Conservation (phyloP, 2,888 invertebrate species). For the Anoncus sp. region DNA sequence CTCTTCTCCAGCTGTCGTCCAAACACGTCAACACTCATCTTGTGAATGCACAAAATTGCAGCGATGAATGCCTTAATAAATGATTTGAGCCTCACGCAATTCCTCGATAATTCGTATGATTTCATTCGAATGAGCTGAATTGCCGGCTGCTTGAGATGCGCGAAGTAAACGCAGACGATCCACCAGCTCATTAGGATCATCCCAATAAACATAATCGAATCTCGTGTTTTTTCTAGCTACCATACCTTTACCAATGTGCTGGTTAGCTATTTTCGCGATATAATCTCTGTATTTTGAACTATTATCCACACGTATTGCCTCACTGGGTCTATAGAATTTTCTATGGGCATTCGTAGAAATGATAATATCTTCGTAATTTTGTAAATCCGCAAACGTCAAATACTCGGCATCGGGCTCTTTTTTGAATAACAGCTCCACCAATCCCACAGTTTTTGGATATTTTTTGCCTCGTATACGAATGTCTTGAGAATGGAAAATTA, state of each 20-base stretch:
- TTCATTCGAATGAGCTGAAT: conserved; percentile 40
- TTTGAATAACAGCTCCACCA: conserved; percentile 16
- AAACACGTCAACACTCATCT: too few relatives aligned
- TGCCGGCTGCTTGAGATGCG: too few relatives aligned
- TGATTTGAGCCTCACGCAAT: too few relatives aligned
- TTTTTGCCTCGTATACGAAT: conserved; percentile 19
- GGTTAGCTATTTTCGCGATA: conserved; percentile 60
- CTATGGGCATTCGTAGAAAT: too few relatives aligned
- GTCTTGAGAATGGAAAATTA: conserved; percentile 21
- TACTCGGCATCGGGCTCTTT: too few relatives aligned
- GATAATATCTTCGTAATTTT: conserved; percentile 9
- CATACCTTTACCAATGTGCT: conserved; percentile 38
- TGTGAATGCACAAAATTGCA: too few relatives aligned
- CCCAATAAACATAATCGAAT: too few relatives aligned
- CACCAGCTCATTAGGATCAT: too few relatives aligned
- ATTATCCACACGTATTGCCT: conserved; percentile 51
- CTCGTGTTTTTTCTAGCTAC: too few relatives aligned
- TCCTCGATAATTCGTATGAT: not conserved
- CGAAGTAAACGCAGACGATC: too few relatives aligned
- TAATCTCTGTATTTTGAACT: too few relatives aligned
- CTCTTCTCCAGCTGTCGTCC: not conserved
- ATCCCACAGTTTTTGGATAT: conserved; percentile 37
- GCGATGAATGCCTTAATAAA: too few relatives aligned
- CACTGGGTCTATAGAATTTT: conserved; percentile 40
- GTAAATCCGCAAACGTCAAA: conserved; percentile 36